Evolutionary conservation across 92 coral and sea anemone genomes (phyloP), one percentile per base, ranked within the genome.

Genomic region (Diadumene lineata): DNA sequence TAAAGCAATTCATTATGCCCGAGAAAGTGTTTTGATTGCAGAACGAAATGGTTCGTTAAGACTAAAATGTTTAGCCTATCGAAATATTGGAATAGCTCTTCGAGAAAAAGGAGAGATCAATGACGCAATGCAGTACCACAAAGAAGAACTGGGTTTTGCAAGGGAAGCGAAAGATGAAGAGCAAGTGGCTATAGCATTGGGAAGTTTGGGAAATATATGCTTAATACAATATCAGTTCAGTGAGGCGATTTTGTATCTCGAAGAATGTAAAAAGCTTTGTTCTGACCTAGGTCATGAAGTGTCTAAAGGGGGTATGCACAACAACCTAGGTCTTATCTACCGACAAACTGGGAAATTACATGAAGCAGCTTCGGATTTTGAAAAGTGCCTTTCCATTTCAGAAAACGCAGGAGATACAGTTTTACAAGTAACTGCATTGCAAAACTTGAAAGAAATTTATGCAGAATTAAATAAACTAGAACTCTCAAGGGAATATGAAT

Each of bases 11-110:
- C 18, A 13, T 1, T 22, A 50, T 31, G 26, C 11, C 18, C 1
- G 51, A 24, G 53, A 70, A 24, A 70, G 75, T 43, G 62, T 51
- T 1, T 27, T 0, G 24, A 51, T 51, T 33, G 62, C 63, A 44
- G 51, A 50, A 26, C 62, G 51, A 50, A 51, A 2, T 18, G 44
- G 50, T n/a, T 43, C 50, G 44, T 29, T 26, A 34, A 0, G 1
- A 1, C 33, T 1, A 50, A 28, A 50, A 51, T 61, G 63, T 30
- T 16, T 0, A 1, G 64, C 75, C 9, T 51, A 51, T 23, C 0
- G 15, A n/a, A 0, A 11, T 10, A 17, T 70, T 7, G 75, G 63
- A 3, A 0, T 1, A 8, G 46, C 38, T 43, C 19, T 17, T 34
- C 21, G 19, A 1, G 2, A 1, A 0, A 19, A 16, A 21, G 46